Base-by-base conservation (phyloP, 2,113 vertebrate genomes). In the Cyanocitta stelleri region DNA sequence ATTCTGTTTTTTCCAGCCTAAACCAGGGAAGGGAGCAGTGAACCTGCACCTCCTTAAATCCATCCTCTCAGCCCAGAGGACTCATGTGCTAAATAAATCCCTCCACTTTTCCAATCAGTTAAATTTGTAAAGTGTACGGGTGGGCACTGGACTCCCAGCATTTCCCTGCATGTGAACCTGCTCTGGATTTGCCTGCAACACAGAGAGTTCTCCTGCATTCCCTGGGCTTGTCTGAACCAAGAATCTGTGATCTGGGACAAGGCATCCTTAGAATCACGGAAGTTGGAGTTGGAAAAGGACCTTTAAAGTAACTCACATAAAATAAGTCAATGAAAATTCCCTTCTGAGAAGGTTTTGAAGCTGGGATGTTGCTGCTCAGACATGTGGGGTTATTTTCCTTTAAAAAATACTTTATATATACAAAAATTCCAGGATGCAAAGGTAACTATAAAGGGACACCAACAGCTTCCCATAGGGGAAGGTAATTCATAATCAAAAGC, bases 51-150 rank as follows among this genome's bases (percentile, higher is more conserved):
- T 88, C 59, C 83, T 59, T 61, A 84, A 74, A 81, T 6, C 26
- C 85, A 64, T 55, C 72, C 39, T 68, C 51, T 88, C 32, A 0
- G 39, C 87, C 84, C 90, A 32, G 52, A n/a, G 49, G 44, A 52
- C 62, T 89, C 73, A 12, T 20, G 69, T 16, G 83, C 79, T 72
- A 51, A 86, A 81, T 35, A 83, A 93, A 89, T 49, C 32, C 79
- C 83, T 88, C 83, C 73, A 61, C 88, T 90, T 96, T 73, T 88
- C 83, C 83, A 75, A 78, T 20, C 80, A 66, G 52, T 92, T 86
- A 29, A 52, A 61, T 56, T 4, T 87, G 61, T 81, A 24, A 90
- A 89, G 92, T 1, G 39, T 10, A 26, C 0, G 2, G 86, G 3
- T 71, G 74, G 77, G 59, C 75, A 24, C 22, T 2, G 1, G 49